Conservation (phyloP, 1,140 invertebrate genomes). For the Hypothenemus hampei region DNA sequence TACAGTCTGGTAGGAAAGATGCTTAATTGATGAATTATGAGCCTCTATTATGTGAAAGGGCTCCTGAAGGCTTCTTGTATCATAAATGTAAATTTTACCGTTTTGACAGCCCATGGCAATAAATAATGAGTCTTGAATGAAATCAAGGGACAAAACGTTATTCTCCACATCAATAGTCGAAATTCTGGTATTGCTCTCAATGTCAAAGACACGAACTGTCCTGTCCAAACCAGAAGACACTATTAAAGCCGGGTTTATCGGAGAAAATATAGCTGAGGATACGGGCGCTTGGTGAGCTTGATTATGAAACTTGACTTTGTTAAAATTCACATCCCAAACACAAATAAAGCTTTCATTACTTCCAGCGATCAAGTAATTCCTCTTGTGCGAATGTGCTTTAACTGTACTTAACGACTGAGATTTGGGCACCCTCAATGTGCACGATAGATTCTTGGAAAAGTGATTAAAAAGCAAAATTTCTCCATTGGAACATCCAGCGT, state of each 20-base stretch:
- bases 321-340: conserved; percentile 42
- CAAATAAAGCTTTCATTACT: conserved; percentile 41
- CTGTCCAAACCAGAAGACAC: conserved; percentile 38
- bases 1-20: conserved; percentile 35
- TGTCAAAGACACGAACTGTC: conserved; percentile 39
- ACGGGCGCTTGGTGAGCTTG: conserved; percentile 38
- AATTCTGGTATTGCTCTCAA: conserved; percentile 30
- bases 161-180: conserved; percentile 32
- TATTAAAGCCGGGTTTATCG: conserved; percentile 36
- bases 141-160: conserved; percentile 40
- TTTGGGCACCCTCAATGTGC: conserved; percentile 36
- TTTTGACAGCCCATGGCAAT: conserved; percentile 38
- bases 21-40: conserved; percentile 33
- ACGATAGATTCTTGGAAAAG: conserved; percentile 30
- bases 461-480: conserved; percentile 39
- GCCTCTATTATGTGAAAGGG: conserved; percentile 33
- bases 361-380: conserved; percentile 35
- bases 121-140: conserved; percentile 35
- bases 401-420: conserved; percentile 36
- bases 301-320: conserved; percentile 32
- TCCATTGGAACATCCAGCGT: conserved; percentile 38
- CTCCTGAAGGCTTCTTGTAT: conserved; percentile 35
- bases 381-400: conserved; percentile 36
- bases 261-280: conserved; percentile 36
- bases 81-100: conserved; percentile 39